Conservation (phyloP, 2,113 vertebrate species). For the Lophius piscatorius region DNA sequence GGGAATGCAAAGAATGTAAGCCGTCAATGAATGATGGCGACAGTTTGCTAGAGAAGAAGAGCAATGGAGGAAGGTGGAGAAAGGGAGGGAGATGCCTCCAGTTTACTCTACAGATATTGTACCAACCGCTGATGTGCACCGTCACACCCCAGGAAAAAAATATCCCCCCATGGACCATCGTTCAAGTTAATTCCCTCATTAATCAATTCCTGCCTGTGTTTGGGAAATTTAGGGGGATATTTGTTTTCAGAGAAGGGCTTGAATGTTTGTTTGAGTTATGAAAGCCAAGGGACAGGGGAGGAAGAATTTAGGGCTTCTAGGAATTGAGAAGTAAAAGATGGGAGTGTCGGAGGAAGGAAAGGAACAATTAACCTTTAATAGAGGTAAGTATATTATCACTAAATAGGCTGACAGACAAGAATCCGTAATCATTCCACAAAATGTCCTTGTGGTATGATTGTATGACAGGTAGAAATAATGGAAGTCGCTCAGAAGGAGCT, state of each 20-base stretch:
- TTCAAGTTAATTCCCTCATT: conserved; percentile 63
- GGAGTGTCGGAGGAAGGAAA: conserved; percentile 24
- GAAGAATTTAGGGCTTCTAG: conserved; percentile 21
- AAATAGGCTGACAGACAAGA: conserved; percentile 3
- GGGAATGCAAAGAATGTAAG: conserved; percentile 70
- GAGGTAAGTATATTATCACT: conserved; percentile 10
- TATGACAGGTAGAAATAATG: conserved; percentile 7
- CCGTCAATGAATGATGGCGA: conserved; percentile 61
- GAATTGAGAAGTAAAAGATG: conserved; percentile 33
- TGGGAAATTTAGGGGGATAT: conserved; percentile 41
- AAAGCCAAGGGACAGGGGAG: conserved; percentile 18
- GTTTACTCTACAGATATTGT: conserved; percentile 43
- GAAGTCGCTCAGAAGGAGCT: not conserved
- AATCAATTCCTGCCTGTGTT: conserved; percentile 46
- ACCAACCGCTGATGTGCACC: conserved; percentile 57
- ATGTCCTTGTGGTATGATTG: conserved; percentile 9
- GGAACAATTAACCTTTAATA: conserved; percentile 37
- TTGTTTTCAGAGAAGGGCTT: conserved; percentile 44
- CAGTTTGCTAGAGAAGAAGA: conserved; percentile 50
- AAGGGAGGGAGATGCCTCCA: conserved; percentile 30
- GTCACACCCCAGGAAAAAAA: conserved; percentile 48
- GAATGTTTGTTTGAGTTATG: conserved; percentile 37
- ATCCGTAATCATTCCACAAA: not conserved
- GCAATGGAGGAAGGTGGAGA: conserved; percentile 27
- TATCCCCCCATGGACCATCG: conserved; percentile 36